Percentiles rank a stretch among this genome's conserved stretches.
These are phyloP conservation scores for Caerostris extrusa DNA, from an alignment of 1,140 invertebrate species.

Conservation along the genomic window DNA sequence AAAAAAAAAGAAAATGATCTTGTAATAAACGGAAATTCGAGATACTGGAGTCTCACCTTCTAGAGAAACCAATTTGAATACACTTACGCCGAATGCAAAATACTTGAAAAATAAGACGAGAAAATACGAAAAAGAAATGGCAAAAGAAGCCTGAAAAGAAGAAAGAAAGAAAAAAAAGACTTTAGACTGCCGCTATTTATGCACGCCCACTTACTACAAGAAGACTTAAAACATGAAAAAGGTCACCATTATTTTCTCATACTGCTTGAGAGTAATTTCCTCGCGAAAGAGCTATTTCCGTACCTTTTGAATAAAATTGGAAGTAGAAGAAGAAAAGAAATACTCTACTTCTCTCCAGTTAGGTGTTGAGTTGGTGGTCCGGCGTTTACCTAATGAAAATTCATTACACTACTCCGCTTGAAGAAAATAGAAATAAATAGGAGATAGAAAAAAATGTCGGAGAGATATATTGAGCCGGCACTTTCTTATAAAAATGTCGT, in stretches of 20 bases:
- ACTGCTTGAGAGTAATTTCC: slow-evolving; percentile 60
- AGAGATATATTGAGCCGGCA: slow-evolving; percentile 25
- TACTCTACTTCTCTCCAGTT: slow-evolving; percentile 36
- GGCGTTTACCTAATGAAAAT: slow-evolving; percentile 71
- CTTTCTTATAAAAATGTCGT: slow-evolving; percentile 47
- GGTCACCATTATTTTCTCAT: slow-evolving; percentile 62
- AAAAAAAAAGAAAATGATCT: slow-evolving; percentile 3
- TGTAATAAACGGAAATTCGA: slow-evolving; percentile 38
- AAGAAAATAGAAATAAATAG: slow-evolving; percentile 43
- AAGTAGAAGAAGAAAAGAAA: not conserved
- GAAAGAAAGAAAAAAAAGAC: not conserved
- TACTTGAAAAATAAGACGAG: slow-evolving; percentile 55
- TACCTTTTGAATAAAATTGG: slow-evolving; percentile 55
- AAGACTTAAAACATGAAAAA: slow-evolving; percentile 61
- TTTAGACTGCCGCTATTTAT: slow-evolving; percentile 37
- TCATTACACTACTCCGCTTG: slow-evolving; percentile 39
- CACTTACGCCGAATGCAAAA: slow-evolving; percentile 67
- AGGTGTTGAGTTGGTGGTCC: slow-evolving; percentile 50
- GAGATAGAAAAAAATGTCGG: not conserved
- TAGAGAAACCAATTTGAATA: slow-evolving; percentile 55
- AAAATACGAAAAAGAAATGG: slow-evolving; percentile 7
- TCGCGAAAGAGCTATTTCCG: slow-evolving; percentile 45
- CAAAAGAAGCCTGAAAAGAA: not conserved
- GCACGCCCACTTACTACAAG: slow-evolving; percentile 50
- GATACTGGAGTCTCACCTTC: not conserved